Percentiles rank a stretch among this genome's conserved stretches.
phyloP scores from a whole-genome alignment of 2,113 vertebrate genomes.

The Dicentrarchus labrax region DNA sequence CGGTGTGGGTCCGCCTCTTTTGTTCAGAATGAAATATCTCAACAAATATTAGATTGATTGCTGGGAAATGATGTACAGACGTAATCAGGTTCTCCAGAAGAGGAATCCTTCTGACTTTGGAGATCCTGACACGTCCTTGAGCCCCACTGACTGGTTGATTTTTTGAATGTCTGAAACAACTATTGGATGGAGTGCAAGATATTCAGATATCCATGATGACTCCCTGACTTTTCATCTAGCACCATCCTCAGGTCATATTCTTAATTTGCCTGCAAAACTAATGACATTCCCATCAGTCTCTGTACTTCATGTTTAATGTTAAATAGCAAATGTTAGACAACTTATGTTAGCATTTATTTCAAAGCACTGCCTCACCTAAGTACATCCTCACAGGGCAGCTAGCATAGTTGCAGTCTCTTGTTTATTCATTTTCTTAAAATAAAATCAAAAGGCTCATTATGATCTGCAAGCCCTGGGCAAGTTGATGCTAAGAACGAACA shows the following conservation, averaged over 20 bases:
- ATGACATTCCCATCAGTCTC: neutral
- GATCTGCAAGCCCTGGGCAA: neutral
- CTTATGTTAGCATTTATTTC: neutral
- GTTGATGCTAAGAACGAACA: neutral
- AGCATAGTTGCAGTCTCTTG: neutral
- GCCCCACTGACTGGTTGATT: neutral
- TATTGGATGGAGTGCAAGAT: neutral
- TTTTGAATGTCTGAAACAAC: neutral
- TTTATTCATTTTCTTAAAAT: neutral
- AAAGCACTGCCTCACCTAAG: no score
- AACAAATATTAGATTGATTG: neutral
- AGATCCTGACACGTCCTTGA: no score
- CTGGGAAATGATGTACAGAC: no score
- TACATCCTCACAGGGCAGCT: no score
- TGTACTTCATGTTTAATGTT: neutral
- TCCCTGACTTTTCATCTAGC: neutral
- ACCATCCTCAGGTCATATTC: neutral
- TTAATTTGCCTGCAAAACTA: neutral
- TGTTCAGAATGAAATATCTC: neutral
- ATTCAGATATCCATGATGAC: no score
- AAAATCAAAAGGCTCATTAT: neutral
- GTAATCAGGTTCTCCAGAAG: neutral
- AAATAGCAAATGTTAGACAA: neutral
- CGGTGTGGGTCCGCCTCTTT: neutral
- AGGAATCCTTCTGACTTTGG: neutral